Conservation (phyloP, 2,888 invertebrate genomes). For the Litoditis marina region DNA sequence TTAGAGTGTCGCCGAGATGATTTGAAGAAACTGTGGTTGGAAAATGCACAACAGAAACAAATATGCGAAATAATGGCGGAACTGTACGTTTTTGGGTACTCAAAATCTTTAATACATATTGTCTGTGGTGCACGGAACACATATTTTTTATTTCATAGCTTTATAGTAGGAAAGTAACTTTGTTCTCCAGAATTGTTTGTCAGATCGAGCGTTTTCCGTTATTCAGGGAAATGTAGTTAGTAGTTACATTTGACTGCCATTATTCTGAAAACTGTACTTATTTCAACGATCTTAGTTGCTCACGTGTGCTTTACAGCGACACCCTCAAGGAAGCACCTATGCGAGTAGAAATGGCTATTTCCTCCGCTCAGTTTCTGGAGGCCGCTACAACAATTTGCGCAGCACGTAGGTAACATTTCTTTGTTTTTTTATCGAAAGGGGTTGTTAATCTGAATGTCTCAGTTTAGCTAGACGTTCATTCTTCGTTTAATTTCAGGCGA, state of each 20-base stretch:
- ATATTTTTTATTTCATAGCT: no score
- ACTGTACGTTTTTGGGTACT: slow-evolving; percentile 32
- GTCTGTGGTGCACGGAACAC: no score
- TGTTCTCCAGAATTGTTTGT: background rate
- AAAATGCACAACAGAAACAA: slow-evolving; percentile 80
- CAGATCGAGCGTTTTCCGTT: no score
- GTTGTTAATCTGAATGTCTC: no score
- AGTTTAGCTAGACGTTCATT: no score
- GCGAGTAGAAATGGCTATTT: slow-evolving; percentile 25
- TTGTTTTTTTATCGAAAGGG: background rate
- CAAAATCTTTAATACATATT: background rate
- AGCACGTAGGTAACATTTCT: slow-evolving; percentile 15
- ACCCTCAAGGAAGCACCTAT: slow-evolving; percentile 37
- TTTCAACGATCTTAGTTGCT: no score
- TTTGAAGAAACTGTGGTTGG: slow-evolving; percentile 85
- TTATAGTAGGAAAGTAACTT: background rate
- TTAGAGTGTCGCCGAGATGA: slow-evolving; percentile 87
- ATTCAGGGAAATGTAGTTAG: no score
- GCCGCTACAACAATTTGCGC: slow-evolving; percentile 19
- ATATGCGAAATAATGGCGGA: slow-evolving; percentile 52
- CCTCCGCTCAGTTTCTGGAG: slow-evolving; percentile 14
- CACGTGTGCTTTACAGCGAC: slow-evolving; percentile 31
- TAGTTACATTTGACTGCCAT: no score
- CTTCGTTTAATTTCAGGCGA: slow-evolving; percentile 30
- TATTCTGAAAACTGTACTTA: no score